A percentile compares a stretch with the other conserved stretches of the same genome.
phyloP scores from a whole-genome alignment of 2,113 vertebrate genomes.

The Carassius auratus region DNA sequence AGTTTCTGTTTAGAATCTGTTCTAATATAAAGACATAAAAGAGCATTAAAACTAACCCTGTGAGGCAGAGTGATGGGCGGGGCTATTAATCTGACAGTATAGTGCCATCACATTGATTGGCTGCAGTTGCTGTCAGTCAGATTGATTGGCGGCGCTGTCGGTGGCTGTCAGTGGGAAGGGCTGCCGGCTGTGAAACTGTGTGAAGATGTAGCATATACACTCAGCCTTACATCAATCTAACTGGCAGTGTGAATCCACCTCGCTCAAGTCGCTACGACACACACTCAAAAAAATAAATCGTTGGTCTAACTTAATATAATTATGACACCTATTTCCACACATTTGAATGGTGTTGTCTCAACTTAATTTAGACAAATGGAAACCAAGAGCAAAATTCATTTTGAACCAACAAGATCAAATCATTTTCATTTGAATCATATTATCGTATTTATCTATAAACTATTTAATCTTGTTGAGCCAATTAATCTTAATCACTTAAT shows the following conservation, averaged over 20 bases:
- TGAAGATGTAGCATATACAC: slow-evolving; percentile 44
- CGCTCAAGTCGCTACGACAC: neutral
- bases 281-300: no score
- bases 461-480: no score
- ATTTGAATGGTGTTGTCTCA: no score
- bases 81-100: slow-evolving; percentile 56
- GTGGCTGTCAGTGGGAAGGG: slow-evolving; percentile 55
- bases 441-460: no score
- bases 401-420: no score
- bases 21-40: neutral
- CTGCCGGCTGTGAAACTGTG: slow-evolving; percentile 36
- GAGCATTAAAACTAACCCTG: slow-evolving; percentile 3
- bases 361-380: no score
- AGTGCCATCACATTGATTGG: slow-evolving; percentile 62
- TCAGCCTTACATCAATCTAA: slow-evolving; percentile 30
- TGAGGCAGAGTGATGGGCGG: slow-evolving; percentile 52
- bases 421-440: no score
- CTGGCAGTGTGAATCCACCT: slow-evolving; percentile 33
- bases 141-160: slow-evolving; percentile 53
- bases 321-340: no score
- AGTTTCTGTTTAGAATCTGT: neutral
- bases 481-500: no score
- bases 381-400: no score
- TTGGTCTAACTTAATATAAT: no score
- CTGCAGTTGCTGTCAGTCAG: neutral